Evolutionary conservation across 2,888 invertebrate species (phyloP), one percentile per base, ranked within the genome.

Genomic region (Sinotaia quadrata): DNA sequence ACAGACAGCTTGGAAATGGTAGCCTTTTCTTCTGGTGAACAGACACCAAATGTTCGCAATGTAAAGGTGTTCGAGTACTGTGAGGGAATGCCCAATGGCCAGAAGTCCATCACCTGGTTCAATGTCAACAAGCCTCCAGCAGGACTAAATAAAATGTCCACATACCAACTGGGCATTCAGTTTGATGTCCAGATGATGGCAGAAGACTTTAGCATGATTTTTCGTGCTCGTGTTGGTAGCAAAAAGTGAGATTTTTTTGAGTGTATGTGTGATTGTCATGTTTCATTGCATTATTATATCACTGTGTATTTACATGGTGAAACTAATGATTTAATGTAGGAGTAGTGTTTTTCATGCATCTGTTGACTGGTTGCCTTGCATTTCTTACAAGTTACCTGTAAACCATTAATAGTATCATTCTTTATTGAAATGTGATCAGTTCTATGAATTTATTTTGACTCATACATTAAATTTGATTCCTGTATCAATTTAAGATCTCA

Each of bases 141-240:
- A 33, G 88, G 72, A 72, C 87, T 79, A 73, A 87, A 79, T 79
- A 88, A 79, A 81, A 86, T 79, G 78, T 84, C 75, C 37, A 75
- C 81, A 41, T 87, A 85, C 77, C 87, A 89, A 78, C 68, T 75
- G 21, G 89, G 90, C 8, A 76, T 91, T 49, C 90, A 90, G 81
- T 88, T 89, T 8, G 89, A 90, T 62, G 81, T 90, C 5, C 87
- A 87, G 21, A 84, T 90, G 44, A 86, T 89, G 73, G 89, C 89
- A 75, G 90, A 90, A 54, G 90, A 90, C 78, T 91, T 90, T 78
- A 87, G 88, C 56, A 90, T 90, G 89, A 87, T 90, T 60, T 89
- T 91, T 71, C 84, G 87, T 4, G 88, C 90, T 1, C 84, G 89
- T 62, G 76, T 81, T 29, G 84, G 83, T 27, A 73, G 71, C 41